Evolutionary conservation across 53 echinoderm and acorn worm genomes (phyloP), one percentile per base, ranked within the genome.

Genomic region (Patiria pectinifera): DNA sequence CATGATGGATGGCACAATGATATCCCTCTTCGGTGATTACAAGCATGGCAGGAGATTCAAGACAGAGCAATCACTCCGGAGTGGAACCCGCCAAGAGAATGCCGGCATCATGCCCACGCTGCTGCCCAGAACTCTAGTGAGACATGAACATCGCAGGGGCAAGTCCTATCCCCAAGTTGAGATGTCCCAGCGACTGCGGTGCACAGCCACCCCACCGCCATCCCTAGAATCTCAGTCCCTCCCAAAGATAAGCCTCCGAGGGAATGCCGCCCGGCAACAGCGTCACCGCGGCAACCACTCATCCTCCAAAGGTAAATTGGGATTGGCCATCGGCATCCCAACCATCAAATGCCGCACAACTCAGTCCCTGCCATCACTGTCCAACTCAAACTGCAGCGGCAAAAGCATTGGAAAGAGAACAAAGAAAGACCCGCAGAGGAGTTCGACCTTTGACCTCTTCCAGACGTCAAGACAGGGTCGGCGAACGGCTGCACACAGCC

Each of bases 151-250:
- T 23, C 80, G 23, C 62, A 90, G 35, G 48, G 49, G 47, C 23
- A 63, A 59, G 13, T 59, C 90, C 22, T 80, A 63, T 66, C 90
- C 62, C 13, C 81, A 81, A 13, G 69, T 90, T 44, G 90, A 69
- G 90, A 25, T 81, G 46, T 66, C 80, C 80, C 63, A 35, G 23
- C 44, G 90, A 69, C 90, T 81, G 10, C 61, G 16, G 4, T 90
- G 90, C 69, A 90, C 90, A 6, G 46, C 46, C 2, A 81, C 90
- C 80, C 90, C 90, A 15, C 90, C 90, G 10, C 90, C 90, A 21
- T 90, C 90, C 9, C 81, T 90, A 4, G 80, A 90, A 59, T 88
- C 88, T 43, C 88, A 78, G 58, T 90, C 90, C 66, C 81, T 90
- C 10, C 90, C 90, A 13, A 90, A 71, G 81, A 90, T 90, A 80